A percentile compares a stretch with the other conserved stretches of the same genome.
Conservation (phyloP, 2,797 vertebrate species). For the Sebastes melanostomus region DNA sequence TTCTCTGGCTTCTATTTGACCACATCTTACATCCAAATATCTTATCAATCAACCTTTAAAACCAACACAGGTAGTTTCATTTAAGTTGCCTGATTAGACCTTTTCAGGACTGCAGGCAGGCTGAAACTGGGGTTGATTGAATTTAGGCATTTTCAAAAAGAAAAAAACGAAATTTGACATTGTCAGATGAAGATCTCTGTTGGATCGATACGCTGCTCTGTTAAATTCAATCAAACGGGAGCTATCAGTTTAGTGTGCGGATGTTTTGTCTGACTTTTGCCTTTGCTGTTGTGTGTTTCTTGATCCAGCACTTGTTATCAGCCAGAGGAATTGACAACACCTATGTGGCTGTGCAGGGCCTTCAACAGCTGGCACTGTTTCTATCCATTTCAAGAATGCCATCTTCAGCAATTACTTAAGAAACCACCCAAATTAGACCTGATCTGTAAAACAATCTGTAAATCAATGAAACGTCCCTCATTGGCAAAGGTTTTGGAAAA, state of each 20-base stretch:
- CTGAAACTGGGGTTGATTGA: background rate
- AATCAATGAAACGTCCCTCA: background rate
- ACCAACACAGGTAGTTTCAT: background rate
- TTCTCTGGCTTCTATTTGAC: background rate
- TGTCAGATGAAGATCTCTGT: background rate
- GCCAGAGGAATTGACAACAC: background rate
- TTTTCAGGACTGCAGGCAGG: background rate
- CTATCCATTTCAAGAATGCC: background rate
- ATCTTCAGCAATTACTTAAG: background rate
- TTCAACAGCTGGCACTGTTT: background rate
- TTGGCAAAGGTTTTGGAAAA: background rate
- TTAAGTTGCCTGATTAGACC: background rate
- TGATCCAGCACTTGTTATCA: background rate
- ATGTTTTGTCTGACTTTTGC: background rate
- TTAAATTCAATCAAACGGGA: background rate
- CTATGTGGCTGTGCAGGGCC: background rate
- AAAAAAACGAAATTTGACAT: background rate
- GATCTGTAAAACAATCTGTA: background rate
- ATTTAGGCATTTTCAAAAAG: background rate
- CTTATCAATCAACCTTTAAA: background rate
- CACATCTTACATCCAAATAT: background rate
- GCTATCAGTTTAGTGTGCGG: background rate
- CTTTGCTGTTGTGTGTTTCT: background rate
- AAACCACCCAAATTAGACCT: background rate
- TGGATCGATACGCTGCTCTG: background rate